Evolutionary conservation across 2,888 invertebrate genomes (phyloP).

Genomic region (Litoditis marina): DNA sequence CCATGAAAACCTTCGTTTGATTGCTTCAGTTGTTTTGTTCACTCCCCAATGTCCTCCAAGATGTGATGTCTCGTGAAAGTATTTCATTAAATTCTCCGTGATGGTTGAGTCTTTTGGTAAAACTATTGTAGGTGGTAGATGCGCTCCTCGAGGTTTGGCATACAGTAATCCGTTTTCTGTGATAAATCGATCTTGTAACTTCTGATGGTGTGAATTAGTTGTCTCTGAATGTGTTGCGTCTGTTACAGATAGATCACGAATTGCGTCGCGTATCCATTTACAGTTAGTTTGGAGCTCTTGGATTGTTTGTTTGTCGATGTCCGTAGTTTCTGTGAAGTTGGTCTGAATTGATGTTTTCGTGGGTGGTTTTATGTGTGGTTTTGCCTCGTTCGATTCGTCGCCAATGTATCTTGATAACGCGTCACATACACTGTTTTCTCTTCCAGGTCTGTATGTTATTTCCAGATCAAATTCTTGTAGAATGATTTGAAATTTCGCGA

Average conservation of each 20-base stretch:
- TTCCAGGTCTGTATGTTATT: constrained; percentile 34
- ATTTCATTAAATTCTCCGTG: neutral
- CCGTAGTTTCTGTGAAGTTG: neutral
- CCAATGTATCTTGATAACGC: constrained; percentile 21
- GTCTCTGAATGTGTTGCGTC: no score
- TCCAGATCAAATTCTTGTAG: constrained; percentile 20
- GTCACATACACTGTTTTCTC: constrained; percentile 30
- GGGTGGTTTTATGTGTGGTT: neutral
- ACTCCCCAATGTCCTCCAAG: constrained; percentile 18
- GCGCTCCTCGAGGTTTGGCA: neutral
- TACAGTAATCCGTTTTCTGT: constrained; percentile 10
- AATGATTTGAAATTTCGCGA: constrained; percentile 20
- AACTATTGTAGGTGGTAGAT: constrained; percentile 5
- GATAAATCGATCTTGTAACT: constrained; percentile 10
- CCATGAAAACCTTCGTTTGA: constrained; percentile 16
- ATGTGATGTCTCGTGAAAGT: constrained; percentile 13
- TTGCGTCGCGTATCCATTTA: neutral
- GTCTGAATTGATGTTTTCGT: no score
- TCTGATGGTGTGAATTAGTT: neutral
- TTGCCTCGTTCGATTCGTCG: constrained; percentile 13
- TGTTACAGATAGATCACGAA: neutral
- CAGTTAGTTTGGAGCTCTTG: no score
- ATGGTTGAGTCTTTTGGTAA: constrained; percentile 4
- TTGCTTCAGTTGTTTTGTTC: constrained; percentile 5
- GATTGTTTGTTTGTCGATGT: constrained; percentile 1